These are phyloP conservation scores for Sinocyclocheilus maitianheensis DNA, from an alignment of 2,113 vertebrate species.

Conservation along the genomic window DNA sequence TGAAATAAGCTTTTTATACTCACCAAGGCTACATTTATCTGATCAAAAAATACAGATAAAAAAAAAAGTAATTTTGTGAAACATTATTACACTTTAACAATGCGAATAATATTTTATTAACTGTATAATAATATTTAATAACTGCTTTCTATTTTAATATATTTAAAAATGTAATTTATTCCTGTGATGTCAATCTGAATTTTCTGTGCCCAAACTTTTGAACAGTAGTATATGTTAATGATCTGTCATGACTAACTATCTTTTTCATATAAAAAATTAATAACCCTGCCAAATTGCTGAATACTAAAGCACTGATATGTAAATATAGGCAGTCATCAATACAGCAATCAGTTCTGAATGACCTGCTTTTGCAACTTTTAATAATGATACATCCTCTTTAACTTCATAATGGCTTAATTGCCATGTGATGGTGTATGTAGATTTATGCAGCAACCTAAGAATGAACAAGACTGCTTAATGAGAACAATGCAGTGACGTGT, in stretches of 20 bases:
- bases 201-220: background rate
- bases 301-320: background rate
- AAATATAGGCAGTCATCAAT: background rate
- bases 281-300: background rate
- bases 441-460: background rate
- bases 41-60: too few species aligned
- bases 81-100: too few species aligned
- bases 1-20: too few species aligned
- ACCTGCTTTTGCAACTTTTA: background rate
- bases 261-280: background rate
- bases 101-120: too few species aligned
- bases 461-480: background rate
- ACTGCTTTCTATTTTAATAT: too few species aligned
- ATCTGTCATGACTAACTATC: background rate
- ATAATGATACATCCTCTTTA: background rate
- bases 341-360: background rate
- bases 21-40: too few species aligned
- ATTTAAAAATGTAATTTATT: too few species aligned
- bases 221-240: background rate
- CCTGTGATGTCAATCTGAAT: background rate
- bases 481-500: background rate
- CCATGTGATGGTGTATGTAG: background rate
- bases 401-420: background rate
- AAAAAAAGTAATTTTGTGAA: too few species aligned
- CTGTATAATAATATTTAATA: too few species aligned